These are phyloP conservation scores for Echinometra lucunter DNA, from an alignment of 53 echinoderm and acorn worm genomes.

Conservation along the genomic window DNA sequence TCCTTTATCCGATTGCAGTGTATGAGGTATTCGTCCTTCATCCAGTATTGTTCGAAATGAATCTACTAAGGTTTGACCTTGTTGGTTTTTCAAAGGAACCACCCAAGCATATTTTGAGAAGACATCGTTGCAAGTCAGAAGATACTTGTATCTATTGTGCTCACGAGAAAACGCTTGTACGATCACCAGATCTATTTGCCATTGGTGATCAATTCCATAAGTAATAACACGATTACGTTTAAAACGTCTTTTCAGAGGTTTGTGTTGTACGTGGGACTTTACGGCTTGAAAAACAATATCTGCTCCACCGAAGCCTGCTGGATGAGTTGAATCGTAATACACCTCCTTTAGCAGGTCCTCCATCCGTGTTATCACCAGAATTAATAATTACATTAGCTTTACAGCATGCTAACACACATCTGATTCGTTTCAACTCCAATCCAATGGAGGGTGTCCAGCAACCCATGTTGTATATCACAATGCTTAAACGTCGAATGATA, in stretches of 20 bases:
- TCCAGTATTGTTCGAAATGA: constrained; percentile 68
- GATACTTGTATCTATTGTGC: constrained; percentile 17
- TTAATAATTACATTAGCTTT: constrained; percentile 62
- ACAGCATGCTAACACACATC: constrained; percentile 76
- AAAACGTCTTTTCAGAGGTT: constrained; percentile 63
- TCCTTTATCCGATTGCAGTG: constrained; percentile 78
- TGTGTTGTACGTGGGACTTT: constrained; percentile 74
- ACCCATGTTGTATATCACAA: constrained; percentile 72
- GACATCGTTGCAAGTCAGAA: too few species aligned
- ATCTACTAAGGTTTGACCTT: constrained; percentile 59
- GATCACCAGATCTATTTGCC: constrained; percentile 79
- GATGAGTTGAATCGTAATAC: constrained; percentile 79
- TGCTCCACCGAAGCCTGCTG: constrained; percentile 71
- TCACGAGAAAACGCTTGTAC: background rate
- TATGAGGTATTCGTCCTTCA: constrained; percentile 64
- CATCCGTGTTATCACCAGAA: constrained; percentile 44
- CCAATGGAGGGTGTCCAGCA: constrained; percentile 56
- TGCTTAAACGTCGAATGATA: background rate
- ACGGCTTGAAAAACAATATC: constrained; percentile 50
- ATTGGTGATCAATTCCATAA: constrained; percentile 71
- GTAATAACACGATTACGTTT: constrained; percentile 69
- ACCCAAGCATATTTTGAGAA: too few species aligned
- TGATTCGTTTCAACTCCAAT: constrained; percentile 36
- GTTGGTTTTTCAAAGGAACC: constrained; percentile 77
- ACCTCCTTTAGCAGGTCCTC: constrained; percentile 68